Evolutionary conservation across 2,888 invertebrate species (phyloP), one percentile per base, ranked within the genome.

Genomic region (Portevinia maculata): DNA sequence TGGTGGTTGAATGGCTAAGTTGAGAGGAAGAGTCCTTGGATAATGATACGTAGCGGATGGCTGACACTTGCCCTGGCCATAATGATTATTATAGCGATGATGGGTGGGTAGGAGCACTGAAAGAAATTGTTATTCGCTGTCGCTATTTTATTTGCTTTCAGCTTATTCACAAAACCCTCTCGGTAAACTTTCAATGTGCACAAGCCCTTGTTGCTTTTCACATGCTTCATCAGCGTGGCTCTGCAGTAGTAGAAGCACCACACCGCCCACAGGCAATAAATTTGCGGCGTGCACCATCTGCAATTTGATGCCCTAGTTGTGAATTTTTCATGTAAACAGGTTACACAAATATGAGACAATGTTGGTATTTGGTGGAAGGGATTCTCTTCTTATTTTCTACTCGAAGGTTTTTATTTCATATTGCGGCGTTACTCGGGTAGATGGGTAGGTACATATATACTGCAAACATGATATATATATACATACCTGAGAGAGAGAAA

Each of bases 301-400:
- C 86, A 85, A 84, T 85, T 85, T 86, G 84, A 86, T 87, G 87
- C 85, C 85, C 84, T 85, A 81, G 84, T 87, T 78, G 84, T 88
- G 86, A 86, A 88, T 88, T 88, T 88, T 88, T 88, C 86, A 89
- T 89, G 87, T 79, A 87, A 87, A 86, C 88, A 86, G 87, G 87
- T 86, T 87, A 86, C 86, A 88, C 87, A 88, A 88, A 88, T 88
- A 89, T 84, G 85, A 87, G 87, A 86, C 88, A 88, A 88, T 88
- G 88, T 69, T 74, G 67, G 67, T 79, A 65, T 67, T 73, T 60
- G 50, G 28, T 57, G 34, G 34, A 34, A 34, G 3, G 39, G 15
- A 39, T 13, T 7, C 60, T 19, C 17, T 57, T 39, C 21, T 53
- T n/a, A 46, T 44, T 30, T 52, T n/a, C 13, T 34, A 2, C 11